Percentiles rank a stretch among this genome's conserved stretches.
Evolutionary conservation across 2,113 vertebrate genomes (phyloP).

Genomic region (Columbina picui): DNA sequence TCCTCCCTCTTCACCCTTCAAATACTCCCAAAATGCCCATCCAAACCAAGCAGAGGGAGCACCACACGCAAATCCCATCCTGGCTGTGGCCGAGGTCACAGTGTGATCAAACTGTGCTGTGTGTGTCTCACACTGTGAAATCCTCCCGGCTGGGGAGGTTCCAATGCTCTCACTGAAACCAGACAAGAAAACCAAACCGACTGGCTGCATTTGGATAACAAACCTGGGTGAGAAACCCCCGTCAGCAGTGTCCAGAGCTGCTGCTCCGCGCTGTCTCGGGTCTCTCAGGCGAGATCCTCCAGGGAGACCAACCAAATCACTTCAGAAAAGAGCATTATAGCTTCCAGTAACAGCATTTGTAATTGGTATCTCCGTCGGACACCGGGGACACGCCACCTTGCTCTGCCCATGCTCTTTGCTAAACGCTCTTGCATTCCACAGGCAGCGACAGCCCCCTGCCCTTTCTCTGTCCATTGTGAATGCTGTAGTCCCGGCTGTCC

Average conservation of each 20-base stretch:
- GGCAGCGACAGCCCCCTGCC: neutral
- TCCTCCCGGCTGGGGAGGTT: neutral
- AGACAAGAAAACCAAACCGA: neutral
- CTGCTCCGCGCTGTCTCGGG: neutral
- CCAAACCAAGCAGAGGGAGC: neutral
- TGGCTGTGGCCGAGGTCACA: fast-evolving
- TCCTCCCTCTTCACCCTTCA: neutral
- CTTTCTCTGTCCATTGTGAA: neutral
- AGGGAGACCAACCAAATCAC: neutral
- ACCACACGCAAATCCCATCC: fast-evolving
- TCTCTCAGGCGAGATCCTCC: neutral
- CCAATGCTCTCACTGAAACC: neutral
- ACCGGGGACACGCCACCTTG: neutral
- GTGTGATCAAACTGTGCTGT: neutral
- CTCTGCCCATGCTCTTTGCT: neutral
- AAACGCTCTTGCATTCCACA: neutral
- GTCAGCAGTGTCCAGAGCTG: neutral
- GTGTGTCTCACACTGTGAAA: neutral
- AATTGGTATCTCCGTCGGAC: neutral
- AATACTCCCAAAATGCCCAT: neutral
- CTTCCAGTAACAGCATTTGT: neutral
- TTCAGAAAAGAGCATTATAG: neutral
- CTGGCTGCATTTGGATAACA: neutral
- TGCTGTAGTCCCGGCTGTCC: neutral
- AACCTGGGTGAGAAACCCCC: neutral